These are phyloP conservation scores for Cotesia typhae DNA, from an alignment of 1,140 invertebrate species.

Conservation along the genomic window DNA sequence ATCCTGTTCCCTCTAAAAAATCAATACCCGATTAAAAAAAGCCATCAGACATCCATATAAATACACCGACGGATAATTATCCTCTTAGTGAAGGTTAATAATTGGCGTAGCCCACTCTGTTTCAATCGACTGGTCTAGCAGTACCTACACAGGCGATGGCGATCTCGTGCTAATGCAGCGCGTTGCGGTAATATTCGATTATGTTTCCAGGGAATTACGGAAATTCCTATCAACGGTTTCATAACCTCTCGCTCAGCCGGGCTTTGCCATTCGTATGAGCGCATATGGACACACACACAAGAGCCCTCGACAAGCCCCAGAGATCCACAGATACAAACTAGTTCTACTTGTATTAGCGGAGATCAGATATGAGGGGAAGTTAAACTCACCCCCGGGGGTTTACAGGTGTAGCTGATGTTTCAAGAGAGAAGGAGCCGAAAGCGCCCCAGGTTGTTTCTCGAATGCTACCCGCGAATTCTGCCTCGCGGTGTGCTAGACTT, in stretches of 20 bases:
- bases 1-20: too few species aligned
- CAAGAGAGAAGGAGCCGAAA: neutral
- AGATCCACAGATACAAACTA: too few species aligned
- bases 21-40: too few species aligned
- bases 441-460: conserved; percentile 20
- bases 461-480: too few species aligned
- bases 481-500: too few species aligned
- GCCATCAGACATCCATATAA: too few species aligned
- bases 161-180: conserved; percentile 38
- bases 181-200: conserved; percentile 40
- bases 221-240: conserved; percentile 40
- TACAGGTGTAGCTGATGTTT: too few species aligned
- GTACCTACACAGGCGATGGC: neutral
- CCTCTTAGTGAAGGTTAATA: conserved; percentile 34
- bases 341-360: too few species aligned
- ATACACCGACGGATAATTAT: conserved; percentile 22
- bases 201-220: conserved; percentile 39
- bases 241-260: conserved; percentile 11
- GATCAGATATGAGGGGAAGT: too few species aligned
- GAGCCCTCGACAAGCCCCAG: too few species aligned
- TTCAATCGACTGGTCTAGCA: conserved; percentile 30
- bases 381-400: neutral
- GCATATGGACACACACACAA: too few species aligned
- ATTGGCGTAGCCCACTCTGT: conserved; percentile 36
- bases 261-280: too few species aligned